Percentiles rank a stretch among this genome's conserved stretches.
Conservation (phyloP, 2,113 vertebrate genomes). For the Panthera leo region DNA sequence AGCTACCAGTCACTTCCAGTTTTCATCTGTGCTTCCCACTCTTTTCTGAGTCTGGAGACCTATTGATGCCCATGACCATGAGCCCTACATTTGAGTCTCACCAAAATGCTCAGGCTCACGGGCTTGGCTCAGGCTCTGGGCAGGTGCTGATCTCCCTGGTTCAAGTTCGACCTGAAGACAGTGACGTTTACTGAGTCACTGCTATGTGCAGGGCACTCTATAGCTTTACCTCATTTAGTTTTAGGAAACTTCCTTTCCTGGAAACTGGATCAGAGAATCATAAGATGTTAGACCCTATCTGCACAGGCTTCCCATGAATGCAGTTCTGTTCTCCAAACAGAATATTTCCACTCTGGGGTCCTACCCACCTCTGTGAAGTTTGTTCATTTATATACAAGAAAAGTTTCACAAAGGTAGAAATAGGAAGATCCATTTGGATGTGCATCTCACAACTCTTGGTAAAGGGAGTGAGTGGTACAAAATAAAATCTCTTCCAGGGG, state of each 20-base stretch:
- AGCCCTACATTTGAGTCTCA: not conserved
- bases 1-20: not conserved
- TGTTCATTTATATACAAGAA: not conserved
- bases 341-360: not conserved
- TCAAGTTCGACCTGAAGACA: not conserved
- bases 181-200: not conserved
- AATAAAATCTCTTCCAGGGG: not conserved
- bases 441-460: not conserved
- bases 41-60: not conserved
- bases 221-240: not conserved
- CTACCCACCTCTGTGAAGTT: not conserved
- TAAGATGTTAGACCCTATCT: not conserved
- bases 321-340: not conserved
- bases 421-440: not conserved
- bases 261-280: not conserved
- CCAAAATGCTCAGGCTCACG: not conserved
- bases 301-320: accelerated
- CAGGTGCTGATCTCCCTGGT: not conserved
- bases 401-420: not conserved
- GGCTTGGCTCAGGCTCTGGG: not conserved
- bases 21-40: not conserved
- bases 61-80: accelerated
- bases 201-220: not conserved
- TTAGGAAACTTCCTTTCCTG: not conserved
- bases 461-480: not conserved